These are phyloP conservation scores for Lasioglossum morio DNA, from an alignment of 2,888 invertebrate genomes.

Conservation along the genomic window DNA sequence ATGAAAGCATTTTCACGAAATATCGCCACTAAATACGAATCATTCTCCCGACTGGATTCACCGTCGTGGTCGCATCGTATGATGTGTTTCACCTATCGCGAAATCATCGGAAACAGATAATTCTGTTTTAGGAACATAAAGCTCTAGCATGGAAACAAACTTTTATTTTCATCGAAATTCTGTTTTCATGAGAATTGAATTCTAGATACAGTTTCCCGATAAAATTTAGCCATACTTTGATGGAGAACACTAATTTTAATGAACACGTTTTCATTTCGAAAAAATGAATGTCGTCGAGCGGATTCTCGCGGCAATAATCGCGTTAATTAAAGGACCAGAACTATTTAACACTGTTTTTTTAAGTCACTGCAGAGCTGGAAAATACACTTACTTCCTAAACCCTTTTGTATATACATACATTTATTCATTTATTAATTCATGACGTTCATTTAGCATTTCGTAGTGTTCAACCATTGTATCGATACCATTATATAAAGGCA, in stretches of 20 bases:
- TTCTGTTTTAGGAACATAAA: neutral
- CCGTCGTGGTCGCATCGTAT: neutral
- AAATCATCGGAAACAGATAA: neutral
- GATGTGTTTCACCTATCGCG: neutral
- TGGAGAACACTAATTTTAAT: neutral
- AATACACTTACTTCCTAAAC: neutral
- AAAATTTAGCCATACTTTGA: neutral
- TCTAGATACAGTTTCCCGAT: neutral
- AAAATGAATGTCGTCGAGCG: neutral
- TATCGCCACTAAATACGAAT: neutral
- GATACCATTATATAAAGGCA: neutral
- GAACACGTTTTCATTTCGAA: neutral
- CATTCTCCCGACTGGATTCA: neutral
- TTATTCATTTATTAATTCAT: no score
- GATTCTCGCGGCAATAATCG: neutral
- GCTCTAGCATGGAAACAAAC: neutral
- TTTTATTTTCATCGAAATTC: neutral
- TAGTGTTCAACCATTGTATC: neutral
- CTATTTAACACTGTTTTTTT: neutral
- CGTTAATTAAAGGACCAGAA: neutral
- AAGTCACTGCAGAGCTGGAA: neutral
- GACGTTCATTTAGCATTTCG: neutral
- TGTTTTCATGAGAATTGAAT: neutral
- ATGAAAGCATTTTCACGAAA: constrained; percentile 28
- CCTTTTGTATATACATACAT: no score